Base-by-base conservation (phyloP, 2,797 vertebrate species). In the Nyctalus aviator region DNA sequence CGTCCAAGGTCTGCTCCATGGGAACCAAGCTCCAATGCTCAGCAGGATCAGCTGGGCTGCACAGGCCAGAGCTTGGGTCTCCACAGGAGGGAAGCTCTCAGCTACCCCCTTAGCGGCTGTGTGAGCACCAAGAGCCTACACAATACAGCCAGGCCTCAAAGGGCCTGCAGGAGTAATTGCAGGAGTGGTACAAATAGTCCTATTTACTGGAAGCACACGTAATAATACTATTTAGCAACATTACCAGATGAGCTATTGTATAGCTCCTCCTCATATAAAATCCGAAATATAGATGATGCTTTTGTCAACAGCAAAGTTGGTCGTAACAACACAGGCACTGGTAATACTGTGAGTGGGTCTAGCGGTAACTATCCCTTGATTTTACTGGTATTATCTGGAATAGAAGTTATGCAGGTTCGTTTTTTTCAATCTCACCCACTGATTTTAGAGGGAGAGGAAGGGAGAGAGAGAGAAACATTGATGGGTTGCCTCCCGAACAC, bases 131-230 rank as follows among this genome's bases (percentile, higher is more conserved):
- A 0, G 79, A 93, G 15, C 64, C 12, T 27, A 18, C 27, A 59
- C 32, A 37, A 5, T 23, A 35, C 21, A 32, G 32, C 17, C 8
- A 27, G 62, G 53, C 62, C 69, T 20, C n/a, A 25, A 64, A 12
- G 37, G 17, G 82, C 37, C 55, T 64, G 77, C 27, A 25, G 88
- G 48, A 68, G n/a, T 44, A 23, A 79, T 21, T 62, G 81, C 64
- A 77, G 20, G 3, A 3, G 27, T n/a, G 4, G 6, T 15, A 62
- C 32, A 77, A 92, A 64, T 50, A 37, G 85, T 5, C 62, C 62
- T 71, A 88, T 64, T 93, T 82, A 62, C 62, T 41, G 35, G 88
- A 55, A 92, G 66, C 68, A 82, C 78, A 69, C 15, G 41, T 84
- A 78, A 73, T 75, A 30, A 76, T 50, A 53, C 57, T 71, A 25